A percentile compares a stretch with the other conserved stretches of the same genome.
Conservation (phyloP, 1,140 invertebrate genomes). For the Danaus melanippus region DNA sequence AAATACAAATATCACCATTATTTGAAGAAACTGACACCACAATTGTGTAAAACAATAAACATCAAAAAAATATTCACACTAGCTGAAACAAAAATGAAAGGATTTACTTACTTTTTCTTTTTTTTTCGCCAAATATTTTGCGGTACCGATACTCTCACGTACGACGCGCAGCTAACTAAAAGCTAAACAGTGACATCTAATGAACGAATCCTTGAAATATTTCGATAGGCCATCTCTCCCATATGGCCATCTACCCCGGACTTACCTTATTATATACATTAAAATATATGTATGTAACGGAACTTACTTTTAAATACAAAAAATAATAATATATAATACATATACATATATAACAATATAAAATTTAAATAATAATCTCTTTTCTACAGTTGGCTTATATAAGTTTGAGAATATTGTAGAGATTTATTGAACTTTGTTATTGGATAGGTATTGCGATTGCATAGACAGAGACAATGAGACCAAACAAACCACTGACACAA, state of each 20-base stretch:
- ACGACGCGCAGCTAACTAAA: slow-evolving; percentile 9
- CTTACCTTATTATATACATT: neutral
- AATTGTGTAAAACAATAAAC: slow-evolving; percentile 13
- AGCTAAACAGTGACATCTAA: slow-evolving; percentile 6
- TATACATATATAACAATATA: too few species aligned
- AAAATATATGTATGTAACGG: too few species aligned
- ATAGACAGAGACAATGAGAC: too few species aligned
- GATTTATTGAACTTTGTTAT: too few species aligned
- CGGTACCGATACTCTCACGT: slow-evolving; percentile 6
- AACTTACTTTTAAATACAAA: too few species aligned
- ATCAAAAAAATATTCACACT: slow-evolving; percentile 13
- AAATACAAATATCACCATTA: slow-evolving; percentile 18
- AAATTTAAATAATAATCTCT: too few species aligned
- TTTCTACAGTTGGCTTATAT: too few species aligned
- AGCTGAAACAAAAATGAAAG: slow-evolving; percentile 18
- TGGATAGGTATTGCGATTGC: too few species aligned
- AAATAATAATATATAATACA: too few species aligned
- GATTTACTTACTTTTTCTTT: slow-evolving; percentile 1
- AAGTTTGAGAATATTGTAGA: too few species aligned
- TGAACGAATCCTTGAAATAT: slow-evolving; percentile 11
- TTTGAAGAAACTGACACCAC: slow-evolving; percentile 19
- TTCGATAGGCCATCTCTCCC: slow-evolving; percentile 15
- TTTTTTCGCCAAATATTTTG: slow-evolving; percentile 12
- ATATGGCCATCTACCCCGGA: slow-evolving; percentile 14
- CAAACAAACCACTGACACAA: too few species aligned